phyloP scores from a whole-genome alignment of 2,113 vertebrate species.

The Odobenus rosmarus region DNA sequence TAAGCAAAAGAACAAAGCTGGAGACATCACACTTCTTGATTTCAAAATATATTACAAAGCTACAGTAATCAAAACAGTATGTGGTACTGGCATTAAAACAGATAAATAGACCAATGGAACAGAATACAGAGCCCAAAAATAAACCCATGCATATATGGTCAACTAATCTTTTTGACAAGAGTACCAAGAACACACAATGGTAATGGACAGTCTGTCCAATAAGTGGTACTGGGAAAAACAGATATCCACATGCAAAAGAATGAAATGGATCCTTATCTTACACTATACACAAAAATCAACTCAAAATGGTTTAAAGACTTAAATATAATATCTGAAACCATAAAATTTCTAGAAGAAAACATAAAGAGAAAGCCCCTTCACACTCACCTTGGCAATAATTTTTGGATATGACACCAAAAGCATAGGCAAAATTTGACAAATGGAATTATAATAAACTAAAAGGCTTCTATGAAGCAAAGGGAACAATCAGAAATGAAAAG shows the following conservation, averaged over 20 bases:
- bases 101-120: neutral
- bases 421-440: neutral
- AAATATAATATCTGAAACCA: neutral
- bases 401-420: neutral
- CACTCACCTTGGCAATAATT: neutral
- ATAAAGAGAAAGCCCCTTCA: neutral
- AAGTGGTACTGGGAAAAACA: neutral
- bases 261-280: neutral
- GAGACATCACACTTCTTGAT: neutral
- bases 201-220: neutral
- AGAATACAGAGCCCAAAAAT: neutral
- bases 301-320: neutral
- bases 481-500: neutral
- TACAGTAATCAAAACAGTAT: neutral
- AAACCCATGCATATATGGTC: neutral
- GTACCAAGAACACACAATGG: neutral
- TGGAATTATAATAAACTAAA: neutral
- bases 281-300: neutral
- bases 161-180: neutral
- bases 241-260: neutral
- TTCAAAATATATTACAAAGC: neutral
- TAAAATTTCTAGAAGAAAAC: neutral
- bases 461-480: neutral
- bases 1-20: neutral
- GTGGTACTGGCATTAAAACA: neutral